Base-by-base conservation (phyloP, 1,140 invertebrate genomes). In the Thaumetopoea pityocampa region DNA sequence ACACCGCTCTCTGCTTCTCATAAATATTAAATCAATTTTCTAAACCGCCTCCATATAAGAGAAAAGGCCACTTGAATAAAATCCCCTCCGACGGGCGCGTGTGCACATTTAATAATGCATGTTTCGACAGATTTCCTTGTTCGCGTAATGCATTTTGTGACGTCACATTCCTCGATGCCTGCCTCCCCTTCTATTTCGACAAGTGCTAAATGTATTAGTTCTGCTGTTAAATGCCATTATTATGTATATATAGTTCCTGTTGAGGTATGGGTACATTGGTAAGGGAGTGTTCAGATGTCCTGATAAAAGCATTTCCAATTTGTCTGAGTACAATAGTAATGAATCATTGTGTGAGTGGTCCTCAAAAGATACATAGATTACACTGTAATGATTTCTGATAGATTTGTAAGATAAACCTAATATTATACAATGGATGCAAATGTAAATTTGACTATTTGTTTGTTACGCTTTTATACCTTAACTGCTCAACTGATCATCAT, bases 121-220 rank as follows among this genome's bases (percentile, higher is more conserved):
- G 28, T 41, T 24, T 41, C 37, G 28, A 8, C 28, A 40, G 37
- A 41, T 41, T 41, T 30, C 28, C 37, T 9, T 30, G 17, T 8
- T 30, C 5, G 29, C 17, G 33, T 46, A 46, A 46, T 51, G 49
- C 49, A 51, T 33, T 45, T 42, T 42, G 38, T 42, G 26, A 36
- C 26, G 30, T 33, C 33, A 45, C 33, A n/a, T 50, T 36, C 33
- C 15, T 8, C 38, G 35, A 32, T 34, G 47, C 20, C 28, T 37
- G 46, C 10, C 37, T 35, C 30, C 50, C 50, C 42, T 47, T 12
- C 28, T 19, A 36, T 29, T 30, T 24, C 11, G 15, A 35, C 16
- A 41, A 46, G 44, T 52, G 27, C 45, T 60, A 60, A 60, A 48
- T 60, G 56, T 54, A 60, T 60, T 54, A 60, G 51, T 59, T 59